Conservation (phyloP, 1,140 invertebrate genomes). For the Bombus impatiens region DNA sequence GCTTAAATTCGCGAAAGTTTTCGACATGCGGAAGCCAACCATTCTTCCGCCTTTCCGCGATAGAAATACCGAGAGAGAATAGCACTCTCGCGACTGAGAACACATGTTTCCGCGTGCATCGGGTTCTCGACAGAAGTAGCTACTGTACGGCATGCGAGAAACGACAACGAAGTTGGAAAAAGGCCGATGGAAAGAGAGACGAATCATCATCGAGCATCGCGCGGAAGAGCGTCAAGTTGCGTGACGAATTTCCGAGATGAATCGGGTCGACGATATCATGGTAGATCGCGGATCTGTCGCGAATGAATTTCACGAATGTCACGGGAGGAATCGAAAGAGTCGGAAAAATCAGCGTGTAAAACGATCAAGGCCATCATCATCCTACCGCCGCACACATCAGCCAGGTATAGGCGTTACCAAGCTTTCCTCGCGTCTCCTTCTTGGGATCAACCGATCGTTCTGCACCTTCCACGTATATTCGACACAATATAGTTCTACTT, state of each 20-base stretch:
- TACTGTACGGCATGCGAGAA: background rate
- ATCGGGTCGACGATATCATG: background rate
- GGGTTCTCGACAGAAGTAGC: background rate
- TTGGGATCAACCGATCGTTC: conserved; percentile 59
- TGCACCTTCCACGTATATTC: conserved; percentile 17
- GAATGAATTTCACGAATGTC: conserved; percentile 53
- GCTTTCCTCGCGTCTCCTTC: conserved; percentile 47
- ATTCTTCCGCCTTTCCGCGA: background rate
- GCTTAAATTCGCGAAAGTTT: background rate
- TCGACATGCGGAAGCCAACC: background rate
- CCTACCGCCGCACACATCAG: conserved; percentile 24
- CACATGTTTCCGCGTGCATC: background rate
- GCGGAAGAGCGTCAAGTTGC: background rate
- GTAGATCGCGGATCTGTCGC: no score
- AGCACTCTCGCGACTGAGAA: background rate
- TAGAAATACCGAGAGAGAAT: background rate
- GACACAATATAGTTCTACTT: conserved; percentile 62
- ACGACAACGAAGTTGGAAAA: background rate
- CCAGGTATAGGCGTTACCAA: conserved; percentile 42
- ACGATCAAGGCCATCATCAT: conserved; percentile 47
- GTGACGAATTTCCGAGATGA: background rate
- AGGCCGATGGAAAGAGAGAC: no score
- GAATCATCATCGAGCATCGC: background rate
- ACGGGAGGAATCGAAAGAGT: conserved; percentile 26
- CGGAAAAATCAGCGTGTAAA: conserved; percentile 50